phyloP scores from a whole-genome alignment of 1,140 invertebrate species.

The Ceratina australensis region DNA sequence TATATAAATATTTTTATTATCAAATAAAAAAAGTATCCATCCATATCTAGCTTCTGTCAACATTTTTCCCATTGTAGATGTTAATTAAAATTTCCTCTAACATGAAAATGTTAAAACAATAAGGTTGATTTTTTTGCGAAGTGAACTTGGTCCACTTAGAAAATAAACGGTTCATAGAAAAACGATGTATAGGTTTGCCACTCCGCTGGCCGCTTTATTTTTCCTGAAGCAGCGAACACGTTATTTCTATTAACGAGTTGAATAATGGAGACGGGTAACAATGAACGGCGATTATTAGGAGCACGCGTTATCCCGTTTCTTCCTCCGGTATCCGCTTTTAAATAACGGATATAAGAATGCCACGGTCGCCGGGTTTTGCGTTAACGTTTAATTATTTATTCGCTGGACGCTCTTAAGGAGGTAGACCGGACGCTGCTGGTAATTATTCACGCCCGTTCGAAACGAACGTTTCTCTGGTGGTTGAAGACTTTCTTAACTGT shows the following conservation, averaged over 20 bases:
- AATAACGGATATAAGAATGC: constrained; percentile 50
- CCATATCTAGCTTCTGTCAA: too few species aligned
- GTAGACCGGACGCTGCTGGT: constrained; percentile 42
- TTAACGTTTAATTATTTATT: constrained; percentile 52
- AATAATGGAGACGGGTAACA: background rate
- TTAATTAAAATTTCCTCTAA: too few species aligned
- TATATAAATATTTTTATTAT: too few species aligned
- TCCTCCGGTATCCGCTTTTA: constrained; percentile 20
- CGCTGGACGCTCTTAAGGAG: constrained; percentile 37
- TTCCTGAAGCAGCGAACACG: too few species aligned
- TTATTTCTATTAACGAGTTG: background rate
- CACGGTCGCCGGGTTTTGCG: constrained; percentile 40
- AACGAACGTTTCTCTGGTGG: constrained; percentile 21
- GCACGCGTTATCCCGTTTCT: constrained; percentile 20
- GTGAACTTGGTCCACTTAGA: too few species aligned
- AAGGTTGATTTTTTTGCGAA: too few species aligned
- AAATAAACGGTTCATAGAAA: too few species aligned
- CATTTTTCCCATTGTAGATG: too few species aligned
- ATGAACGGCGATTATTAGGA: constrained; percentile 16
- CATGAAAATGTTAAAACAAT: too few species aligned
- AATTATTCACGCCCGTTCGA: constrained; percentile 43
- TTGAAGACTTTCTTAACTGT: constrained; percentile 29
- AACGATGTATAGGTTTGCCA: background rate
- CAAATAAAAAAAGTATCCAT: too few species aligned
- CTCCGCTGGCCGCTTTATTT: background rate